These are phyloP conservation scores for Epirrhoe alternata DNA, from an alignment of 2,888 invertebrate genomes.

Conservation along the genomic window DNA sequence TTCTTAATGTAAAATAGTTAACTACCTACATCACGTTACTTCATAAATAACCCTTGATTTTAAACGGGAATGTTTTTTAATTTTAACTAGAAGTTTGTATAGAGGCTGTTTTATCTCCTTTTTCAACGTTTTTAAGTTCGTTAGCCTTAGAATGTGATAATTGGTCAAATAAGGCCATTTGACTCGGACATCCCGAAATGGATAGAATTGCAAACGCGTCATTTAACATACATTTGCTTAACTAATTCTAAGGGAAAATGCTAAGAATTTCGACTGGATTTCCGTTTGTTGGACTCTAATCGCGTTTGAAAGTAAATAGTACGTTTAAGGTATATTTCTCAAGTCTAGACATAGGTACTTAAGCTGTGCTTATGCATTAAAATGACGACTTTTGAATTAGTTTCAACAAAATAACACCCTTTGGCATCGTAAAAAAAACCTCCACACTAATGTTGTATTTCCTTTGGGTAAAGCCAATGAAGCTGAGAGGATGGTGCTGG, in stretches of 20 bases:
- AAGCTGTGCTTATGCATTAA: neutral
- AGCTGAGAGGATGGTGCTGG: too few species aligned
- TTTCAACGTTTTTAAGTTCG: neutral
- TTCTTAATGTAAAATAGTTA: too few species aligned
- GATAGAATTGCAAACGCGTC: constrained; percentile 23
- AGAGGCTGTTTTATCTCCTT: neutral
- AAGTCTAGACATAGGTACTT: neutral
- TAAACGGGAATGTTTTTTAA: too few species aligned
- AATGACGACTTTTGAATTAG: too few species aligned
- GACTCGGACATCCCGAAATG: constrained; percentile 23
- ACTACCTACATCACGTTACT: too few species aligned
- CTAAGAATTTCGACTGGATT: constrained; percentile 33
- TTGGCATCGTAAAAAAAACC: too few species aligned
- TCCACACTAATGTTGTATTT: too few species aligned
- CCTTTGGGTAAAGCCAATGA: too few species aligned
- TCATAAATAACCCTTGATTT: too few species aligned
- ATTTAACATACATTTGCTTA: constrained; percentile 40
- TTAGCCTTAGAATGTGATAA: neutral
- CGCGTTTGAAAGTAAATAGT: constrained; percentile 20
- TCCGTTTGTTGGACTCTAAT: constrained; percentile 31
- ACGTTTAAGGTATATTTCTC: neutral
- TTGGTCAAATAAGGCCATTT: neutral
- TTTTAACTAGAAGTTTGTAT: too few species aligned
- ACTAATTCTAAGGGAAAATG: constrained; percentile 33
- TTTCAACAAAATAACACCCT: too few species aligned